Evolutionary conservation across 2,888 invertebrate species (phyloP), one percentile per base, ranked within the genome.

Genomic region (Carterocephalus palaemon): DNA sequence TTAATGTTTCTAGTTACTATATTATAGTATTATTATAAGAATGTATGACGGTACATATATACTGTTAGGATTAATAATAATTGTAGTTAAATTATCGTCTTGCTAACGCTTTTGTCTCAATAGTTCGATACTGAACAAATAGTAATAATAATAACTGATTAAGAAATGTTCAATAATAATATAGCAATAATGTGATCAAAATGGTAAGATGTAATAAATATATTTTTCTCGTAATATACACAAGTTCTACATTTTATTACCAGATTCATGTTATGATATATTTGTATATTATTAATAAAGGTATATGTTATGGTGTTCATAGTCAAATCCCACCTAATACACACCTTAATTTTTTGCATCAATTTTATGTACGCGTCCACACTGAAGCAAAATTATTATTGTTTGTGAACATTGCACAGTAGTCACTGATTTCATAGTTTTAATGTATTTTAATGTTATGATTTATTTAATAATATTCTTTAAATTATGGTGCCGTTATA

Each of bases 401-500:
- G n/a, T n/a, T n/a, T n/a, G n/a, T n/a, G n/a, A n/a, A n/a, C n/a
- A n/a, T n/a, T n/a, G n/a, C n/a, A n/a, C n/a, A n/a, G n/a, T n/a
- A n/a, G n/a, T n/a, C n/a, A n/a, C n/a, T n/a, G n/a, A n/a, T n/a
- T n/a, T n/a, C n/a, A n/a, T n/a, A n/a, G n/a, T n/a, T n/a, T n/a
- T n/a, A n/a, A n/a, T n/a, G n/a, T n/a, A n/a, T n/a, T n/a, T n/a
- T n/a, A n/a, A n/a, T n/a, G n/a, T n/a, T n/a, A n/a, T n/a, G n/a
- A n/a, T n/a, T n/a, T n/a, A n/a, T n/a, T n/a, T n/a, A n/a, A n/a
- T n/a, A n/a, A n/a, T n/a, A n/a, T n/a, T n/a, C n/a, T n/a, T n/a
- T n/a, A n/a, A n/a, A n/a, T n/a, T n/a, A n/a, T n/a, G 40, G 23
- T 40, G 32, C 40, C 32, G 31, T 23, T 23, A 16, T 37, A 19